Base-by-base conservation (phyloP, 1,140 invertebrate species). In the Zaprionus ornatus region DNA sequence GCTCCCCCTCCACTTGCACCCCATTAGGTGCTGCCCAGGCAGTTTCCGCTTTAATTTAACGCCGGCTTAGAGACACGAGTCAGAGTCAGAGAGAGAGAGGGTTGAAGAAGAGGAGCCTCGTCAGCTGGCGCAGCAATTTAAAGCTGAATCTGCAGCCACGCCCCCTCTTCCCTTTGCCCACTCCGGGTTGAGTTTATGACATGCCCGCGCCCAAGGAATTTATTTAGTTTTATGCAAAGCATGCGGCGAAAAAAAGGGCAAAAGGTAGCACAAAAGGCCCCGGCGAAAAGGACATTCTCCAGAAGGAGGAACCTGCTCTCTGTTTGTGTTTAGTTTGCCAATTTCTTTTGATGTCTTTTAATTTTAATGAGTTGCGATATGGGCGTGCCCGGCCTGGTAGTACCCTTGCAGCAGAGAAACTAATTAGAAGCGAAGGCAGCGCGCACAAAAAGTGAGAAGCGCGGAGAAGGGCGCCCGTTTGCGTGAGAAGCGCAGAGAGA, bases 311-410 rank as follows among this genome's bases (percentile, higher is more conserved):
- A 9, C 52, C 21, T n/a, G 42, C 57, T 40, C 54, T 69, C 62
- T 68, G 80, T 78, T 88, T 88, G 76, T 86, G 79, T 86, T 87
- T 87, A 86, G 83, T 83, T 86, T 86, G 83, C 83, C 87, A 82
- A 86, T 83, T 86, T 88, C 80, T 84, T 86, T 88, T 88, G 85
- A 88, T 79, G 85, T 88, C 78, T 81, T 90, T 84, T 88, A 88
- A 90, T 88, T 88, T 88, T 88, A 88, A 88, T 84, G 85, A 84
- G 85, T 84, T 81, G 67, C 68, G 56, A 72, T 63, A 63, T 74
- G 57, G 59, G 69, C 29, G 48, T 59, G 32, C 15, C n/a, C 54
- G n/a, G 27, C n/a, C 50, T 45, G 40, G 37, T 66, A 68, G 72
- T 62, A 75, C 72, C 45, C 81, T 57, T n/a, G 40, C 40, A 45